These are phyloP conservation scores for Alviniconcha marisindica DNA, from an alignment of 1,140 invertebrate species.

Conservation along the genomic window DNA sequence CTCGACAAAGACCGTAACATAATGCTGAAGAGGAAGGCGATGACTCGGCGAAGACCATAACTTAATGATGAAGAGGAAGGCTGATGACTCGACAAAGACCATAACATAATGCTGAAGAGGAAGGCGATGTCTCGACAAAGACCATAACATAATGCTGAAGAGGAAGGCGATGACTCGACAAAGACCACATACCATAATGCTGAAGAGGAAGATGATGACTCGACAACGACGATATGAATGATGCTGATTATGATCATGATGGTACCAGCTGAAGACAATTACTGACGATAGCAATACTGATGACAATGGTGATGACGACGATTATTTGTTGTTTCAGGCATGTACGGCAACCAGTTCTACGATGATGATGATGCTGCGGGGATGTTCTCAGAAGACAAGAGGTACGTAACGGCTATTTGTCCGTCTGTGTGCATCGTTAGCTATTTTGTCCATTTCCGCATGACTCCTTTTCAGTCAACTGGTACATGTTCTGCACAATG, in stretches of 20 bases:
- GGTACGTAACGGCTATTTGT: not conserved
- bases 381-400: slow-evolving; percentile 15
- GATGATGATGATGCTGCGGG: slow-evolving; percentile 27
- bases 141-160: no score
- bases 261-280: not conserved
- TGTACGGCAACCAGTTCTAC: slow-evolving; percentile 22
- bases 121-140: no score
- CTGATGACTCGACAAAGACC: no score
- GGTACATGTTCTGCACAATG: no score
- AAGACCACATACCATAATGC: not conserved
- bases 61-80: no score
- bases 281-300: not conserved
- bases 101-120: no score
- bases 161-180: not conserved
- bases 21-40: no score
- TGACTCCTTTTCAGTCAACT: no score
- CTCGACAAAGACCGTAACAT: no score
- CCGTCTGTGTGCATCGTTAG: slow-evolving; percentile 29
- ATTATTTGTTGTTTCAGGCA: not conserved
- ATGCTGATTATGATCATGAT: not conserved
- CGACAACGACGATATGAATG: not conserved
- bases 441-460: slow-evolving; percentile 40
- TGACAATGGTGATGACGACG: not conserved
- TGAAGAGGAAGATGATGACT: no score
- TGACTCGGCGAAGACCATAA: no score